Evolutionary conservation across 37 sponge, comb jelly and placozoan genomes (phyloP).

Genomic region (Crambe crambe): DNA sequence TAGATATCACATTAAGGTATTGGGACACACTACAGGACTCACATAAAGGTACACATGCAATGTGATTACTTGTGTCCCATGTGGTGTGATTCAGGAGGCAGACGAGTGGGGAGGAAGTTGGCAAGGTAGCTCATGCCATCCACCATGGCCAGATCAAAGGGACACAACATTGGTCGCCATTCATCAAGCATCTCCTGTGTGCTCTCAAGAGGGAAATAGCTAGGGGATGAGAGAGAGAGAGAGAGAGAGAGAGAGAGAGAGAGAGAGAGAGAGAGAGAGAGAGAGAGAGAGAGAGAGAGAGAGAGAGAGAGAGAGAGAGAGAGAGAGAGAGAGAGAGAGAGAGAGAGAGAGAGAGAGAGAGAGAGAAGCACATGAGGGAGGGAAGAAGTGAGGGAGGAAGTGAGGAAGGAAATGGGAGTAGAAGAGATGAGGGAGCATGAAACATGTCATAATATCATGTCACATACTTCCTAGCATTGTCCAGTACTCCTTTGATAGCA

Average conservation of each 20-base stretch:
- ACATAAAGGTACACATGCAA: too few species aligned
- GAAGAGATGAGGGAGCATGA: too few species aligned
- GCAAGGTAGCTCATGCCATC: constrained; percentile 49
- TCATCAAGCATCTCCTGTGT: constrained; percentile 95
- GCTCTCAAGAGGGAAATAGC: constrained; percentile 88
- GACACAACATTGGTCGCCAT: constrained; percentile 85
- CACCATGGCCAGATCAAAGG: constrained; percentile 62
- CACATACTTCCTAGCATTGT: constrained; percentile 56
- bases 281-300: background rate
- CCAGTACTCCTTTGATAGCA: constrained; percentile 27
- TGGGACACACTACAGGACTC: too few species aligned
- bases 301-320: background rate
- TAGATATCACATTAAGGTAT: too few species aligned
- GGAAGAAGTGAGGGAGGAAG: background rate
- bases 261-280: constrained; percentile 8
- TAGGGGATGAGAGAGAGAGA: constrained; percentile 12
- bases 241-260: constrained; percentile 7
- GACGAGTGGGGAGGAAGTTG: constrained; percentile 77
- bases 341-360: background rate
- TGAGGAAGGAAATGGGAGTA: background rate
- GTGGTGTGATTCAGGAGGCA: constrained; percentile 41
- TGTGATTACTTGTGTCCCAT: background rate
- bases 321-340: background rate
- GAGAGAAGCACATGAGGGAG: background rate
- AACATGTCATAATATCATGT: too few species aligned